phyloP scores from a whole-genome alignment of 2,888 invertebrate genomes.

The Tinea trinotella region DNA sequence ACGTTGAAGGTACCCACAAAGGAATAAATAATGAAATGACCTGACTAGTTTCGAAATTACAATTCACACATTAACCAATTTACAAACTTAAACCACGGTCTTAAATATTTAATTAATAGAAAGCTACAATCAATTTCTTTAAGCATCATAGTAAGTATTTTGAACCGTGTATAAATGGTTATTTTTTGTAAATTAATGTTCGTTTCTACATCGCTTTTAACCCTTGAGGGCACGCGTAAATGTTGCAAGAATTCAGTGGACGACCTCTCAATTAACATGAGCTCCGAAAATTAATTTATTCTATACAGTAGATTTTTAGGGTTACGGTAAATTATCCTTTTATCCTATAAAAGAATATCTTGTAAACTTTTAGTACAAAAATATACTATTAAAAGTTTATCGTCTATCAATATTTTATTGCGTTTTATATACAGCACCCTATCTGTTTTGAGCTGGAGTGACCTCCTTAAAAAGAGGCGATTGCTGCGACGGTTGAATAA shows the following conservation, averaged over 20 bases:
- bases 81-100: background rate
- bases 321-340: slow-evolving; percentile 10
- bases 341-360: background rate
- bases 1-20: background rate
- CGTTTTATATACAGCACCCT: too few relatives aligned
- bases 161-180: background rate
- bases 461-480: too few relatives aligned
- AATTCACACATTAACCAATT: background rate
- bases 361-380: too few relatives aligned
- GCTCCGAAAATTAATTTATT: slow-evolving; percentile 56
- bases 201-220: background rate
- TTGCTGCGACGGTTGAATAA: too few relatives aligned
- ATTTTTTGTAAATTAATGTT: background rate
- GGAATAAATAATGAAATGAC: background rate
- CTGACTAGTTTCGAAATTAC: background rate
- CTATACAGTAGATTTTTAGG: slow-evolving; percentile 35
- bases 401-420: too few relatives aligned
- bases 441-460: too few relatives aligned
- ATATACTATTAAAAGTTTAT: too few relatives aligned
- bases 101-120: background rate
- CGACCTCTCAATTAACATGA: slow-evolving; percentile 49
- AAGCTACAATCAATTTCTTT: background rate
- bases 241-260: slow-evolving; percentile 32
- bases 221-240: background rate
- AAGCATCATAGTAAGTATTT: background rate